Evolutionary conservation across 2,797 vertebrate genomes (phyloP).

Genomic region (Erpetoichthys calabaricus): DNA sequence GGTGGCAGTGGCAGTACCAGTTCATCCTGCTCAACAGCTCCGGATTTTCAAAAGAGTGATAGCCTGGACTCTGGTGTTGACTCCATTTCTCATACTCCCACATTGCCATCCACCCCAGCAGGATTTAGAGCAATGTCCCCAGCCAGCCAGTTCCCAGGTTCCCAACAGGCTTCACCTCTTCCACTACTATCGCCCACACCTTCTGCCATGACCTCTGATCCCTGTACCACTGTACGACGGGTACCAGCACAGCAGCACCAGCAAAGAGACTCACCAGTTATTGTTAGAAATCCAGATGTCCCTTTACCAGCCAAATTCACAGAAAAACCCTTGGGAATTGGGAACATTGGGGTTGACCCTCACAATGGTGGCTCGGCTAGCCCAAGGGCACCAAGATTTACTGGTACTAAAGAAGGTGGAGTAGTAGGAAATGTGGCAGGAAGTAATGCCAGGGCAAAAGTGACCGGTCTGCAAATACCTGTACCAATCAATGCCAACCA

Average conservation of each 20-base stretch:
- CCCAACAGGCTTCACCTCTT: slow-evolving; percentile 57
- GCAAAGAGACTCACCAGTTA: slow-evolving; percentile 74
- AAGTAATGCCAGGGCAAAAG: slow-evolving; percentile 27
- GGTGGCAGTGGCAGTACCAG: background rate
- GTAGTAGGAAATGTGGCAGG: slow-evolving; percentile 15
- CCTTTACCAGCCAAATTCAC: slow-evolving; percentile 48
- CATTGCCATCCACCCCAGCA: slow-evolving; percentile 33
- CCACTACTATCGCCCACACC: slow-evolving; percentile 72
- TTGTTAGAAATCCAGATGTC: slow-evolving; percentile 78
- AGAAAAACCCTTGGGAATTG: slow-evolving; percentile 26
- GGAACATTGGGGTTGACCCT: slow-evolving; percentile 1
- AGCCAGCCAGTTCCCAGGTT: slow-evolving; percentile 31
- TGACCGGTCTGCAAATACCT: slow-evolving; percentile 52
- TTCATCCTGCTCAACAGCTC: slow-evolving; percentile 31
- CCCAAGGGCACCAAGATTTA: slow-evolving; percentile 42
- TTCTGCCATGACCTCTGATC: slow-evolving; percentile 61
- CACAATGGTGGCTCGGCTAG: slow-evolving; percentile 38
- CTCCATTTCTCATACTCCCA: slow-evolving; percentile 55
- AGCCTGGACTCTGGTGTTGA: slow-evolving; percentile 53
- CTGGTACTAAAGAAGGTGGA: slow-evolving; percentile 22
- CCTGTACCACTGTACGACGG: slow-evolving; percentile 49
- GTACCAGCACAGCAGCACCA: slow-evolving; percentile 36
- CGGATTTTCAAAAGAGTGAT: slow-evolving; percentile 41
- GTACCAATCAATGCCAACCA: slow-evolving; percentile 59
- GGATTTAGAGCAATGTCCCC: slow-evolving; percentile 43